Base-by-base conservation (phyloP, 2,888 invertebrate species). In the Agriopis aurantiaria region DNA sequence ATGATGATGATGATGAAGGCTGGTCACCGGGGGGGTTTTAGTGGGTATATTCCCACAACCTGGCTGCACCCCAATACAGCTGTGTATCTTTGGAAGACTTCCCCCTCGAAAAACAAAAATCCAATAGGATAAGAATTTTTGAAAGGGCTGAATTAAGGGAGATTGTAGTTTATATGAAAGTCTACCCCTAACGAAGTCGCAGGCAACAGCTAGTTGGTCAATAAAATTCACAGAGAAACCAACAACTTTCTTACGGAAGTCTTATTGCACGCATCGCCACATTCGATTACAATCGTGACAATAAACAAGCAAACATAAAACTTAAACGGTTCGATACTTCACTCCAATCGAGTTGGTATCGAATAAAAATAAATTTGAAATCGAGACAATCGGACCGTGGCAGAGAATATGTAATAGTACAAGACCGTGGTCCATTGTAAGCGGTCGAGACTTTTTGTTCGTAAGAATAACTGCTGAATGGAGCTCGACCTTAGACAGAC, bases 351-450 rank as follows among this genome's bases (percentile, higher is more conserved):
- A 80, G 80, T 82, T 82, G 80, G 82, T 81, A 89, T 88, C 88
- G 85, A 86, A 85, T 86, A 78, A 82, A 80, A 81, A 81, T 82
- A 84, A 86, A 89, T 87, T 84, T 85, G 86, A 86, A 86, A 86
- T 86, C 84, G 82, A 85, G 87, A 89, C 88, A 86, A 85, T 86
- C 86, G 88, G 79, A 77, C 80, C 81, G n/a, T 23, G 17, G 17
- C 17, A 23, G 17, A 23, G 17, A 23, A 23, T 23, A 23, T 2
- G 17, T 23, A 23, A 23, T 23, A 23, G 17, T 23, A 23, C 17
- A n/a, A n/a, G 79, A 77, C 80, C 81, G n/a, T 40, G 40, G 59
- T 48, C 68, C 62, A 58, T 69, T 73, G 71, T 72, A 64, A 56
- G 40, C 9, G 41, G 52, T 68, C 71, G 58, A 68, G 68, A 68